These are phyloP conservation scores for Psittacula derbiana DNA, from an alignment of 2,797 vertebrate species.

Conservation along the genomic window DNA sequence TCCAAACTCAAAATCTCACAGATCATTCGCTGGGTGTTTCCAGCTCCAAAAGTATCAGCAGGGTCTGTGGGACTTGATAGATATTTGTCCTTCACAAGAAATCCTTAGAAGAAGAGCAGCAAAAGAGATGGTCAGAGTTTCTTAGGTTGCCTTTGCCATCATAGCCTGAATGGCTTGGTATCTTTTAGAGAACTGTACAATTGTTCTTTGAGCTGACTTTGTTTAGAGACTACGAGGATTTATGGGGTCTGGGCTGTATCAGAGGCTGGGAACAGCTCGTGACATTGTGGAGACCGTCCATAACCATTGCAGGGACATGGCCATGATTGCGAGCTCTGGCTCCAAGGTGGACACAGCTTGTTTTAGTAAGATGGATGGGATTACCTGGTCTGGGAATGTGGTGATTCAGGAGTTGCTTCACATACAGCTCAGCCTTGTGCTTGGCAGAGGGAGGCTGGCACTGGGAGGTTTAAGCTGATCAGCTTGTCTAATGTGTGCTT, in stretches of 20 bases:
- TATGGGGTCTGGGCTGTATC: not conserved
- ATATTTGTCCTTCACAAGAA: not conserved
- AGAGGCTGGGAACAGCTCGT: not conserved
- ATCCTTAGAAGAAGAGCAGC: not conserved
- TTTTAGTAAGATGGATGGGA: not conserved
- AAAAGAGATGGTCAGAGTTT: not conserved
- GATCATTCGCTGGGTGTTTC: not conserved
- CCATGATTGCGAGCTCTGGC: not conserved
- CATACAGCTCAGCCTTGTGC: not conserved
- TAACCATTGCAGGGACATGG: not conserved
- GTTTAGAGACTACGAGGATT: not conserved
- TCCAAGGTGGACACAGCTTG: not conserved
- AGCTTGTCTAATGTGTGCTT: not conserved
- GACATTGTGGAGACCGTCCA: not conserved
- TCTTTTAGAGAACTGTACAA: not conserved
- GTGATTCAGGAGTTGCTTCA: not conserved
- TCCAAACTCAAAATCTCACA: not conserved
- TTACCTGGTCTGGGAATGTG: not conserved
- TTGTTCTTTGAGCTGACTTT: not conserved
- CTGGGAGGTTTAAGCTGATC: not conserved
- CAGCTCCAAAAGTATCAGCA: not conserved
- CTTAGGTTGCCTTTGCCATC: not conserved
- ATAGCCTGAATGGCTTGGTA: not conserved
- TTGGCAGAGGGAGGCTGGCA: not conserved
- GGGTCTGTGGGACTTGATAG: not conserved